Base-by-base conservation (phyloP, 2,797 vertebrate genomes). In the Chanos chanos region DNA sequence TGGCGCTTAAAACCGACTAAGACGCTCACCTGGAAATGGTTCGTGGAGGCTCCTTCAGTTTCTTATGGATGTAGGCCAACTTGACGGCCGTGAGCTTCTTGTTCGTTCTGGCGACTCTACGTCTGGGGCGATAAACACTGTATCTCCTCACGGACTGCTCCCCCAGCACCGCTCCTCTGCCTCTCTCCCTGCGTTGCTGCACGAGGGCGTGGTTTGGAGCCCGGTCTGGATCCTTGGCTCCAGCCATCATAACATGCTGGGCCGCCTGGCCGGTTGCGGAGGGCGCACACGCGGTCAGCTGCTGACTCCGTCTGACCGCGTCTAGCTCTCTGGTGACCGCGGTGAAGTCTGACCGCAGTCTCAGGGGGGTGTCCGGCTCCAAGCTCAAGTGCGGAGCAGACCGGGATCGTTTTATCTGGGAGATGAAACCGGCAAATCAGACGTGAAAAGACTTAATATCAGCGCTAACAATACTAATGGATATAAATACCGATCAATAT, bases 331-430 rank as follows among this genome's bases (percentile, higher is more conserved):
- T 76, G 50, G 83, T 66, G 56, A 69, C 72, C 61, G 51, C 79
- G 74, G 71, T 73, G 24, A 83, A 79, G 77, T 86, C 69, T 67
- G 76, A 49, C 61, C 67, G 78, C 7, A 84, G 39, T 50, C 63
- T 72, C 49, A 84, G 49, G 0, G 0, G 3, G 24, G 44, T 7
- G 71, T 72, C 64, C 52, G 66, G 43, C 39, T 64, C 53, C 53
- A 28, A 6, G 48, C 69, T 69, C 40, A 74, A 65, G 58, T 83
- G 68, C 22, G 74, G 68, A 61, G 75, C 66, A 24, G 77, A 90
- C 16, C 37, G 12, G 64, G 76, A 52, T 73, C 70, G 84, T 78
- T 84, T 79, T 61, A 69, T 45, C 45, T 54, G 39, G 34, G 21
- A 6, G 9, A 37, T 30, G 13, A 67, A 12, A 30, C 5, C 64